Evolutionary conservation across 2,888 invertebrate species (phyloP).

Genomic region (Rosalia funebris): DNA sequence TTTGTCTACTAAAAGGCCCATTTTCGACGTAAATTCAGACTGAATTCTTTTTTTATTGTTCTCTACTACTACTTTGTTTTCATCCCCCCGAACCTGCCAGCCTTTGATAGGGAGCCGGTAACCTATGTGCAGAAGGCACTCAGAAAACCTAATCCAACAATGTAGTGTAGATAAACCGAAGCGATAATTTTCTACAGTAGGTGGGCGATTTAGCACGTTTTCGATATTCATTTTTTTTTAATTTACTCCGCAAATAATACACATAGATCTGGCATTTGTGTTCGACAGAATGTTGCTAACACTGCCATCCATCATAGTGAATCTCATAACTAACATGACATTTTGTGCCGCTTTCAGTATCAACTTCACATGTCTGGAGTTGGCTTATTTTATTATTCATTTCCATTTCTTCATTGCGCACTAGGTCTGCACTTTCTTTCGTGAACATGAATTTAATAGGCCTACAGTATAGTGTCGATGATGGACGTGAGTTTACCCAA

Average conservation of each 20-base stretch:
- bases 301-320: conserved; percentile 28
- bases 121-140: conserved; percentile 41
- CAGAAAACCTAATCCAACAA: conserved; percentile 49
- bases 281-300: conserved; percentile 21
- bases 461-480: not conserved
- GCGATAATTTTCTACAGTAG: conserved; percentile 25
- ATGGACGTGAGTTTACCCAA: not conserved
- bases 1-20: conserved; percentile 38
- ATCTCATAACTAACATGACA: conserved; percentile 16
- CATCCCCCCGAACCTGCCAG: conserved; percentile 48
- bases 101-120: conserved; percentile 46
- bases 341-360: not conserved
- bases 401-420: conserved; percentile 16
- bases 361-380: conserved; percentile 6
- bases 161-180: conserved; percentile 41
- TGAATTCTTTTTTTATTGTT: conserved; percentile 35
- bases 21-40: conserved; percentile 30
- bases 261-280: conserved; percentile 21
- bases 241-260: conserved; percentile 26
- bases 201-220: conserved; percentile 18
- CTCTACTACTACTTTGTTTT: conserved; percentile 41
- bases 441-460: conserved; percentile 11
- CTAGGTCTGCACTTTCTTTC: conserved; percentile 24
- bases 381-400: conserved; percentile 21
- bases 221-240: conserved; percentile 25